A percentile compares a stretch with the other conserved stretches of the same genome.
These are phyloP conservation scores for Anthopleura xanthogrammica DNA, from an alignment of 92 coral and sea anemone species.

Conservation along the genomic window DNA sequence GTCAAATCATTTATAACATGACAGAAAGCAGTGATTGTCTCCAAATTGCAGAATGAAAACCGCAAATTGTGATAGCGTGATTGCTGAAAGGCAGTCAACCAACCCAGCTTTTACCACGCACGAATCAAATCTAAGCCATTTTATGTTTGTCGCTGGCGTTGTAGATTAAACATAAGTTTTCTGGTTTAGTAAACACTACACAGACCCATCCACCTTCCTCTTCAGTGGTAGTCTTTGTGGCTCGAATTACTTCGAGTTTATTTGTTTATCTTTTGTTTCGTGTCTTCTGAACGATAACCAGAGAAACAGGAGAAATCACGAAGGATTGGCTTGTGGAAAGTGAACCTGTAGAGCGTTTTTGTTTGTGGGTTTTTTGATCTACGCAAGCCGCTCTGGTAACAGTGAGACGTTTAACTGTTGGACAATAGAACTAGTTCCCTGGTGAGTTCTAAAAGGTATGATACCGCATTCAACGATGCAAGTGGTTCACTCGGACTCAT, in stretches of 20 bases:
- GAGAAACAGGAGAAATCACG: not conserved
- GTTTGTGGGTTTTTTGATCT: not conserved
- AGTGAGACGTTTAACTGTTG: not conserved
- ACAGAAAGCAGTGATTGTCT: constrained; percentile 11
- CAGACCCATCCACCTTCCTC: not conserved
- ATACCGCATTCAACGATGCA: not conserved
- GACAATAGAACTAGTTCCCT: not conserved
- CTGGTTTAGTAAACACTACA: not conserved
- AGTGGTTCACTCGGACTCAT: not conserved
- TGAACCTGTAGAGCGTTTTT: not conserved
- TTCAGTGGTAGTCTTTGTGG: not conserved
- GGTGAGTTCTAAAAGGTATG: not conserved
- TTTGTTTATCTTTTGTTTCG: not conserved
- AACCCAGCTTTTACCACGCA: constrained; percentile 12
- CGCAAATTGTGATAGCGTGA: constrained; percentile 22
- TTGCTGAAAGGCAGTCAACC: not conserved
- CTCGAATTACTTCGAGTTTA: not conserved
- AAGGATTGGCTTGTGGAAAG: not conserved
- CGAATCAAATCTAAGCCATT: not conserved
- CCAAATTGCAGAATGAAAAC: constrained; percentile 18
- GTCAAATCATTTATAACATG: constrained; percentile 14
- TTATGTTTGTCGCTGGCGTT: not conserved
- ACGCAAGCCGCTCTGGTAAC: not conserved
- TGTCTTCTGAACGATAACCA: not conserved
- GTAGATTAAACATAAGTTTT: not conserved